Conservation (phyloP, 92 coral and sea anemone species). For the Paramuricea clavata region DNA sequence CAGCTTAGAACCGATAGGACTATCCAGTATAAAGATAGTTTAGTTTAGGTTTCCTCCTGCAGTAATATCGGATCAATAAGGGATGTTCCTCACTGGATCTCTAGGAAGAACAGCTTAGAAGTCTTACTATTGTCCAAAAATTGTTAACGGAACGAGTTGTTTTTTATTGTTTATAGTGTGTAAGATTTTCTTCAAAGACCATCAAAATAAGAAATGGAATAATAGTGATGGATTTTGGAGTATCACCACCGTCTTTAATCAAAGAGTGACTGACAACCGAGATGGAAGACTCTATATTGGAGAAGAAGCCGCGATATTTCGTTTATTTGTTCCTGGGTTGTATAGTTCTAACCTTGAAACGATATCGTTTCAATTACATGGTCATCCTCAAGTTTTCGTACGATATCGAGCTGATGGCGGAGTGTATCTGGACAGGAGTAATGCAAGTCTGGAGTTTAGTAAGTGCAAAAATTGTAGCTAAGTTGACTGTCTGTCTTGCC, state of each 20-base stretch:
- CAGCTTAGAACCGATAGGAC: too few species aligned
- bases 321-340: neutral
- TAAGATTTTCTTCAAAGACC: neutral
- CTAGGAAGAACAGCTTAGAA: too few species aligned
- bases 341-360: neutral
- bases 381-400: constrained; percentile 3
- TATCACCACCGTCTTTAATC: neutral
- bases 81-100: too few species aligned
- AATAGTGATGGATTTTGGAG: neutral
- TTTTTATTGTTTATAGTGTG: neutral
- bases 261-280: neutral
- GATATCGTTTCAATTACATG: neutral
- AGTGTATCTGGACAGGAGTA: neutral
- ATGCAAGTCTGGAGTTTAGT: constrained; percentile 14
- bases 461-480: too few species aligned
- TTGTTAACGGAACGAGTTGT: too few species aligned
- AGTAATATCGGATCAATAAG: too few species aligned
- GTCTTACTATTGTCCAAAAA: too few species aligned
- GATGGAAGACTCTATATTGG: constrained; percentile 15
- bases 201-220: neutral
- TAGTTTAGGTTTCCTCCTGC: too few species aligned
- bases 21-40: too few species aligned
- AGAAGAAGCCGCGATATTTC: neutral
- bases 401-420: neutral
- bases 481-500: too few species aligned